phyloP scores from a whole-genome alignment of 1,140 invertebrate species.

The Anastatus disparis region DNA sequence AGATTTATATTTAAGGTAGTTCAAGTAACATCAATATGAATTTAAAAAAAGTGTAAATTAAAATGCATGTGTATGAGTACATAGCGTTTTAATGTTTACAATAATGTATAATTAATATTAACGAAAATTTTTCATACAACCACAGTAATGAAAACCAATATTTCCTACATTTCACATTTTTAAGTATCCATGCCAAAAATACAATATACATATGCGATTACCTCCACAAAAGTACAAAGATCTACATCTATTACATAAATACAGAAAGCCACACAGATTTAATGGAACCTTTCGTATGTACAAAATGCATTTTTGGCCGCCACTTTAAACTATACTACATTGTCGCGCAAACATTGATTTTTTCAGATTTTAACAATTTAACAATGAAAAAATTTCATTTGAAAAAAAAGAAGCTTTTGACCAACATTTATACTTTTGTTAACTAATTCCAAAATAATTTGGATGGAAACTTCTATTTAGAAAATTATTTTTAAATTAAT shows the following conservation, averaged over 20 bases:
- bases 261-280: constrained; percentile 2
- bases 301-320: neutral
- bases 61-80: neutral
- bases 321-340: neutral
- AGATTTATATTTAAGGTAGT: neutral
- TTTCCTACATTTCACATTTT: neutral
- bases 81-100: too few relatives aligned
- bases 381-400: too few relatives aligned
- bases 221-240: neutral
- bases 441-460: too few relatives aligned
- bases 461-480: too few relatives aligned
- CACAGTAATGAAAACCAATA: too few relatives aligned
- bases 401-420: too few relatives aligned
- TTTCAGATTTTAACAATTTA: too few relatives aligned
- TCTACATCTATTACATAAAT: neutral
- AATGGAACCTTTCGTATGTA: neutral
- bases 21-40: constrained; percentile 13
- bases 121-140: too few relatives aligned
- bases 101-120: too few relatives aligned
- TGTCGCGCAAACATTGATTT: neutral
- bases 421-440: too few relatives aligned
- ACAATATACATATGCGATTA: neutral
- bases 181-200: constrained; percentile 2
- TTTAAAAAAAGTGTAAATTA: constrained; percentile 1
- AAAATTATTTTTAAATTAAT: too few relatives aligned